Evolutionary conservation across 2,888 invertebrate genomes (phyloP).

Genomic region (Arrhopalites spinosus): DNA sequence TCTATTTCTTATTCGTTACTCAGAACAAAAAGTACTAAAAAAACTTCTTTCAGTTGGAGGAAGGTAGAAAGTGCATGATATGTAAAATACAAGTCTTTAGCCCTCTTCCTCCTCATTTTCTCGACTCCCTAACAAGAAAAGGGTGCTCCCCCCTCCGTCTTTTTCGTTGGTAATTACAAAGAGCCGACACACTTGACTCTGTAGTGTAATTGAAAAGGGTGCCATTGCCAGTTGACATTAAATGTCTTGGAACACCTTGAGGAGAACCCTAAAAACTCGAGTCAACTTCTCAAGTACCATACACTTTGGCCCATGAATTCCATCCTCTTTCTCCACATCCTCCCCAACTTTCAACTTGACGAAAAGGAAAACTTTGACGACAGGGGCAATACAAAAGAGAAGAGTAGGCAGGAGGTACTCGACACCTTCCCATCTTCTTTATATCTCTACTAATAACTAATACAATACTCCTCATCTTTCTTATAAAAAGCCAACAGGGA

Average conservation of each 20-base stretch:
- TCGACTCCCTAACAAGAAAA: too few species aligned
- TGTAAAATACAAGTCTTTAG: too few species aligned
- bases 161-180: constrained; percentile 11
- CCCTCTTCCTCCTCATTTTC: too few species aligned
- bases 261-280: neutral
- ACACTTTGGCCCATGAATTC: neutral
- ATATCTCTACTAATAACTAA: too few species aligned
- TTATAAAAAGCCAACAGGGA: neutral
- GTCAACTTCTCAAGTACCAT: neutral
- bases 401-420: neutral
- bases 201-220: constrained; percentile 28
- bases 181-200: constrained; percentile 4
- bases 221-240: constrained; percentile 10
- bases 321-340: neutral
- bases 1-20: too few species aligned
- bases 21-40: too few species aligned
- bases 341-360: too few species aligned
- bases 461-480: too few species aligned
- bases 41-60: too few species aligned
- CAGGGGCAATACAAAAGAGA: neutral
- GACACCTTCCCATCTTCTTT: neutral
- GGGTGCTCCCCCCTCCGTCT: neutral
- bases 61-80: too few species aligned
- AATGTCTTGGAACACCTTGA: constrained; percentile 26
- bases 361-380: neutral